phyloP scores from a whole-genome alignment of 2,888 invertebrate genomes.

The Himalopsyche anomala region DNA sequence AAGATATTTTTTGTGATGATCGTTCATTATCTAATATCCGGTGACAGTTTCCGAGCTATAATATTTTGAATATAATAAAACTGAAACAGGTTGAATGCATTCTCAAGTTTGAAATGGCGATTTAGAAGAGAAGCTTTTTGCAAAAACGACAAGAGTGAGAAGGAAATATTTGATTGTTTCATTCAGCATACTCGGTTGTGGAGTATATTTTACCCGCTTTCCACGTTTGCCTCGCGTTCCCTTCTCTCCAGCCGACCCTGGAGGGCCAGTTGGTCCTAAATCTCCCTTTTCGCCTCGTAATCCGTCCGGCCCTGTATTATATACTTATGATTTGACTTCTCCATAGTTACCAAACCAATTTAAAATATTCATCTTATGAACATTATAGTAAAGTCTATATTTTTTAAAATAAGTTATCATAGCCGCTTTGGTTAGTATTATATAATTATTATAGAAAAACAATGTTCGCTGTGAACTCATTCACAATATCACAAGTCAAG shows the following conservation, averaged over 20 bases:
- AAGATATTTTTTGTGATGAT: too few species aligned
- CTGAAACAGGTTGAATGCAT: constrained; percentile 2
- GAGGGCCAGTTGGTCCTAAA: constrained; percentile 85
- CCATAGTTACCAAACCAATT: not conserved
- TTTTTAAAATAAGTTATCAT: too few species aligned
- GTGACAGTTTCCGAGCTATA: too few species aligned
- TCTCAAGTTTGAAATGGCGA: constrained; percentile 38
- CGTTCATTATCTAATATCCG: too few species aligned
- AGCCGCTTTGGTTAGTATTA: too few species aligned
- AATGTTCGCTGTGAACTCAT: too few species aligned
- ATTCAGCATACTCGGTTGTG: constrained; percentile 57
- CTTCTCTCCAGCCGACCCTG: constrained; percentile 89
- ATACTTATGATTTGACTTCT: constrained; percentile 54
- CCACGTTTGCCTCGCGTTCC: constrained; percentile 94
- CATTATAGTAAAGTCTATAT: too few species aligned
- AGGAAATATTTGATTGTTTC: constrained; percentile 53
- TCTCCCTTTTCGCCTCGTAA: constrained; percentile 89
- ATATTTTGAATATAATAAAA: constrained; percentile 25
- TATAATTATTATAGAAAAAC: too few species aligned
- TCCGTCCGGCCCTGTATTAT: constrained; percentile 78
- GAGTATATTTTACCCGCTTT: constrained; percentile 87
- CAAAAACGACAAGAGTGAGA: constrained; percentile 41
- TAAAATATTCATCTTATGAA: too few species aligned
- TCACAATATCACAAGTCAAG: too few species aligned
- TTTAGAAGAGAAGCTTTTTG: constrained; percentile 15